Evolutionary conservation across 92 coral and sea anemone genomes (phyloP), one percentile per base, ranked within the genome.

Genomic region (Siderastrea radians): DNA sequence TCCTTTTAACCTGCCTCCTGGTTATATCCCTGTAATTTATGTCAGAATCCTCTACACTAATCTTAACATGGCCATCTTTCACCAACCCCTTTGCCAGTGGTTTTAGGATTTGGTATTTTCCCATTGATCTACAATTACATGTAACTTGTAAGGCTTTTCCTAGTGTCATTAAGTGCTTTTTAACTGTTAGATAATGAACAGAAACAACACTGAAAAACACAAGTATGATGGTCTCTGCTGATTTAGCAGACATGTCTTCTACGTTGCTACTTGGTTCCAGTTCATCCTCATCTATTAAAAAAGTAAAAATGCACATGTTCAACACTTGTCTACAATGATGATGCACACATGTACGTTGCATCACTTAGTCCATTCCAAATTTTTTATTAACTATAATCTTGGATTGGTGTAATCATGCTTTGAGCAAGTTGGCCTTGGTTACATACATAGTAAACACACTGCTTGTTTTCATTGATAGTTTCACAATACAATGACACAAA

Each of bases 31-130:
- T 92, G 82, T 87, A 92, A 75, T 92, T 92, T 46, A 92, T 64
- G 63, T 47, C 57, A 80, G 74, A 49, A 59, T 68, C 89, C 14
- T 75, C 85, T 7, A 60, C 77, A 55, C 67, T 68, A 68, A 90
- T 72, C 72, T 80, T 82, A 55, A 91, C 88, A 73, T 91, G 91
- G 78, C 83, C 90, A 66, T 73, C 83, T 7, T 60, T 71, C 55
- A 92, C 77, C 67, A 92, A 69, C 46, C 80, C 83, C 49, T 92
- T 92, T 19, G 86, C 94, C 46, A 92, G 85, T 68, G 94, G 92
- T 51, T 77, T 45, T 49, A 87, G 54, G 68, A 91, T 47, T 57
- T 87, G 85, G 46, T 92, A 92, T 72, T 92, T 92, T 78, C 93
- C 92, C 61, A 50, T 58, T 58, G 90, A 84, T 13, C 92, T 15